Conservation (phyloP, 2,113 vertebrate genomes). For the Ailurus styani region DNA sequence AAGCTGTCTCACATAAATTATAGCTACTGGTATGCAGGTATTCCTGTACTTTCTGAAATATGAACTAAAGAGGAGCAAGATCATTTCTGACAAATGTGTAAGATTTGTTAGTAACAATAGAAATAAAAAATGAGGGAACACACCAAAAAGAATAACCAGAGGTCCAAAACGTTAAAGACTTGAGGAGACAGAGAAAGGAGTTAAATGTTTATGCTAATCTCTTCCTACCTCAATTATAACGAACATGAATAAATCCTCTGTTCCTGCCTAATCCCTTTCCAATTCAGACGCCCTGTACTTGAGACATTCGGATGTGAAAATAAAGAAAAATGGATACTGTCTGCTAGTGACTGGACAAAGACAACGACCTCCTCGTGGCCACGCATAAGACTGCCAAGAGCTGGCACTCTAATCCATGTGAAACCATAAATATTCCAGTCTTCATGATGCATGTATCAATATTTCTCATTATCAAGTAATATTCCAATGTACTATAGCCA, state of each 20-base stretch:
- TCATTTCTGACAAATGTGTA: not conserved
- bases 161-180: conserved; percentile 8
- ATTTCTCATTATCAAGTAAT: not conserved
- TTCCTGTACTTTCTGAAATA: conserved; percentile 7
- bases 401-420: not conserved
- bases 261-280: not conserved
- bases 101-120: not conserved
- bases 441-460: not conserved
- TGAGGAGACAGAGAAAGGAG: not conserved
- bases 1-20: not conserved
- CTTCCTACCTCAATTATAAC: not conserved
- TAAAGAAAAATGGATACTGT: not conserved
- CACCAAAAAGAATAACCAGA: not conserved
- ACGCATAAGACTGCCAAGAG: not conserved
- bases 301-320: not conserved
- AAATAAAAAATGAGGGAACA: not conserved
- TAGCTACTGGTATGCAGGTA: not conserved
- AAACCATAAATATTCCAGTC: not conserved
- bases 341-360: not conserved
- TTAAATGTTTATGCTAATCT: not conserved
- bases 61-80: not conserved
- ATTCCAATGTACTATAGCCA: not conserved
- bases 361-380: not conserved
- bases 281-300: not conserved
- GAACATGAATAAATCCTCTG: not conserved